phyloP scores from a whole-genome alignment of 2,888 invertebrate species.

The Embidobia sp. region DNA sequence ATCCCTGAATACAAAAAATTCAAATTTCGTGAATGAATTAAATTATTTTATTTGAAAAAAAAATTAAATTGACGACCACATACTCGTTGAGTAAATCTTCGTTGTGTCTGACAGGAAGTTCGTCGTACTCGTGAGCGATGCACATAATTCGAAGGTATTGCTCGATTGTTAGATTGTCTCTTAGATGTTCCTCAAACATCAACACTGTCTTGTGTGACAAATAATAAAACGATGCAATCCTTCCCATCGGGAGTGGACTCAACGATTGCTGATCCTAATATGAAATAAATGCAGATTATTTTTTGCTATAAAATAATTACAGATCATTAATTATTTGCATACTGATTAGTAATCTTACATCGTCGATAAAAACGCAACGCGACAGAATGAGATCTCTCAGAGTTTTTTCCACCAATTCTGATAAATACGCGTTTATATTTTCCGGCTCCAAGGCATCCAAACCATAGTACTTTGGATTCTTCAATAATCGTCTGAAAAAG shows the following conservation, averaged over 20 bases:
- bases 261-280: conserved; percentile 75
- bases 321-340: too few species aligned
- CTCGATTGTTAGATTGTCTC: conserved; percentile 85
- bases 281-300: too few species aligned
- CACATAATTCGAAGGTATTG: conserved; percentile 90
- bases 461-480: conserved; percentile 96
- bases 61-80: conserved; percentile 69
- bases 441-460: conserved; percentile 87
- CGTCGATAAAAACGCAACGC: conserved; percentile 90
- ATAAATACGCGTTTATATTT: conserved; percentile 89
- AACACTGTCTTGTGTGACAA: conserved; percentile 95
- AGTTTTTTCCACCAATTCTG: conserved; percentile 90
- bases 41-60: too few species aligned
- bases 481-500: conserved; percentile 94
- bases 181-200: conserved; percentile 88
- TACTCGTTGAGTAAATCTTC: conserved; percentile 96
- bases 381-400: conserved; percentile 88
- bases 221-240: conserved; percentile 98
- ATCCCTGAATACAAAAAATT: conserved; percentile 84
- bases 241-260: conserved; percentile 86
- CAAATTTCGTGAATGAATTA: too few species aligned
- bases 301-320: too few species aligned
- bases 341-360: too few species aligned
- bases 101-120: conserved; percentile 98
- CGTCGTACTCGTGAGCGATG: conserved; percentile 93